These are phyloP conservation scores for Scaptomyza parva DNA, from an alignment of 2,888 invertebrate species.

Conservation along the genomic window DNA sequence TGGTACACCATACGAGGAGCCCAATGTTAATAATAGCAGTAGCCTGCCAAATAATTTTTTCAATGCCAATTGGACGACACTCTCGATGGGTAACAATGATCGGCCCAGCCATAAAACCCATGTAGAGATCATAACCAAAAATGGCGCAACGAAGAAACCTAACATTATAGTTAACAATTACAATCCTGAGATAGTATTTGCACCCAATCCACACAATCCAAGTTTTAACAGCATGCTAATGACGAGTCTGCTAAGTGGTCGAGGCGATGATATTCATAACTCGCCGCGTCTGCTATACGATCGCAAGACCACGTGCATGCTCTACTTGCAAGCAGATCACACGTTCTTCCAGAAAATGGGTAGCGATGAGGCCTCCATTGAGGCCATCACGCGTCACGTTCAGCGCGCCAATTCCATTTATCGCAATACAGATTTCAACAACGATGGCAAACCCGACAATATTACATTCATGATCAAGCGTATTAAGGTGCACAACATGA, in stretches of 20 bases:
- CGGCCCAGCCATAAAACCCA: slow-evolving; percentile 89
- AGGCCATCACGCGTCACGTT: slow-evolving; percentile 97
- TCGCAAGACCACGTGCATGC: slow-evolving; percentile 96
- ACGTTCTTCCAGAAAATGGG: slow-evolving; percentile 98
- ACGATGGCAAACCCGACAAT: slow-evolving; percentile 95
- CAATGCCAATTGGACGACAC: slow-evolving; percentile 82
- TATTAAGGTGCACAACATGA: slow-evolving; percentile 95
- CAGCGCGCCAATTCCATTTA: slow-evolving; percentile 96
- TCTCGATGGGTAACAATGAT: slow-evolving; percentile 73
- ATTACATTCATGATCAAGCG: slow-evolving; percentile 98
- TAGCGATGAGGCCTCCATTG: slow-evolving; percentile 96
- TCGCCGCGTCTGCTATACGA: slow-evolving; percentile 86
- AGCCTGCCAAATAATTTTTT: slow-evolving; percentile 81
- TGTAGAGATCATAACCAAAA: slow-evolving; percentile 88
- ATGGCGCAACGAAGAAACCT: slow-evolving; percentile 88
- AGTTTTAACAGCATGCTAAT: slow-evolving; percentile 83
- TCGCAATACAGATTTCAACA: slow-evolving; percentile 95
- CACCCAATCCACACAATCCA: slow-evolving; percentile 82
- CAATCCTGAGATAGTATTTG: slow-evolving; percentile 84
- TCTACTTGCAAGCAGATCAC: slow-evolving; percentile 98
- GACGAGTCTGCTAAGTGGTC: slow-evolving; percentile 80
- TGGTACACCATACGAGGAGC: slow-evolving; percentile 72
- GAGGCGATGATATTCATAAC: slow-evolving; percentile 73
- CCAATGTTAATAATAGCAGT: slow-evolving; percentile 50
- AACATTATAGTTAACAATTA: slow-evolving; percentile 88